Evolutionary conservation across 1,140 invertebrate species (phyloP), one percentile per base, ranked within the genome.

Genomic region (Pseudachorutes palmiensis): DNA sequence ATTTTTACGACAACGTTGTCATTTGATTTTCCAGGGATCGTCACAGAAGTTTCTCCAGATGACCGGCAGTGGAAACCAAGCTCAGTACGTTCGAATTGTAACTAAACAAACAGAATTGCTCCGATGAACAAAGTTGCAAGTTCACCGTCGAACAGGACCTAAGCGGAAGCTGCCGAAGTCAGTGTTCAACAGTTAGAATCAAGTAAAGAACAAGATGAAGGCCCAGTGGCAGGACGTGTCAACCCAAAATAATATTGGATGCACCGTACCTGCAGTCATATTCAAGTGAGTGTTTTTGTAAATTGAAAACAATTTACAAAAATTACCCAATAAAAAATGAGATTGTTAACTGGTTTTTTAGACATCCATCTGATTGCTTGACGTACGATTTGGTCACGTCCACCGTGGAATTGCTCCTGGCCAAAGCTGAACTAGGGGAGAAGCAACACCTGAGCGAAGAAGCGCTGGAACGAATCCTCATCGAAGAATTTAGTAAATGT

Each of bases 401-500:
- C 31, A 96, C 95, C 1, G 92, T 91, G 76, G 89, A 94, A 74
- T 98, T 96, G 80, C 82, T 99, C 74, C 80, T 99, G 73, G 92
- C 94, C 1, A 89, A 94, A 76, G 91, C 92, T 16, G 88, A 90
- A 69, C 89, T 92, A 77, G 87, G 87, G 1, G 88, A 92, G 74
- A 83, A 83, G 72, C 82, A 82, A 70, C 84, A 84, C 75, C 78
- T 85, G 68, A 82, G 83, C 22, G 81, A 84, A 9, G 88, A 87
- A 68, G 84, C 88, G 74, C 87, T 90, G n/a, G 88, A 97, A 76
- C 81, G 85, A 71, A 82, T 90, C 74, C 88, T 98, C 68, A 85
- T 98, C 57, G 89, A 95, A 78, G 95, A 98, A 79, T 96, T 97
- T 81, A 92, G 93, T 16, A 84, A 91, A 67, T 98, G 95, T 79